Conservation (phyloP, 2,888 invertebrate genomes). For the Drosophila melanosoma region DNA sequence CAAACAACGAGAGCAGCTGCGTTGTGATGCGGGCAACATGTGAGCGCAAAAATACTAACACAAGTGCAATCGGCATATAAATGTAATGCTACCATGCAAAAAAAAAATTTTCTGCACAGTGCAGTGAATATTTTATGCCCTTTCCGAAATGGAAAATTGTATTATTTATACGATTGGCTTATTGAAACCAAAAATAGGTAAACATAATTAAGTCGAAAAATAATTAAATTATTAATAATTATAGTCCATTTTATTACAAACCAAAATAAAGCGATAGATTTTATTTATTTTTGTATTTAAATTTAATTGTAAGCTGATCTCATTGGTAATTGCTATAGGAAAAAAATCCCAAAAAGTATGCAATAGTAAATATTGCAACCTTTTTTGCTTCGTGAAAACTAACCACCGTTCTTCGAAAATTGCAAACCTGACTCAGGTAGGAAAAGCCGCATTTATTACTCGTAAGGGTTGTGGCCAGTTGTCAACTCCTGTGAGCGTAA, state of each 20-base stretch:
- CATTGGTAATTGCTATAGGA: background rate
- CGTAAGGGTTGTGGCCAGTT: conserved; percentile 17
- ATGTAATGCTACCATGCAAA: conserved; percentile 45
- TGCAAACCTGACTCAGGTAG: conserved; percentile 3
- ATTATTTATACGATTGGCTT: background rate
- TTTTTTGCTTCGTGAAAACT: background rate
- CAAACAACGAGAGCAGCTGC: conserved; percentile 43
- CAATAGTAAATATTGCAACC: conserved; percentile 12
- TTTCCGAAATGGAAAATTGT: background rate
- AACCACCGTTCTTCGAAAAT: background rate
- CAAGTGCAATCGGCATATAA: conserved; percentile 56
- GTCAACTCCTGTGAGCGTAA: background rate
- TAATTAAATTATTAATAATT: background rate
- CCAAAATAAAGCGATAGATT: background rate
- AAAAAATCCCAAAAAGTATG: conserved; percentile 38
- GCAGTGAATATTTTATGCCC: conserved; percentile 25
- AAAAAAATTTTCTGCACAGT: background rate
- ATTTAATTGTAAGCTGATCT: background rate
- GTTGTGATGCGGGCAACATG: conserved; percentile 52
- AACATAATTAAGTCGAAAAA: background rate
- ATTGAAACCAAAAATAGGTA: background rate
- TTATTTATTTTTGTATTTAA: too few relatives aligned
- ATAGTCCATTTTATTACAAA: background rate
- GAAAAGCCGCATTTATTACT: background rate
- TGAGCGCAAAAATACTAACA: conserved; percentile 51